phyloP scores from a whole-genome alignment of 2,797 vertebrate species.

The Danio kyathit region DNA sequence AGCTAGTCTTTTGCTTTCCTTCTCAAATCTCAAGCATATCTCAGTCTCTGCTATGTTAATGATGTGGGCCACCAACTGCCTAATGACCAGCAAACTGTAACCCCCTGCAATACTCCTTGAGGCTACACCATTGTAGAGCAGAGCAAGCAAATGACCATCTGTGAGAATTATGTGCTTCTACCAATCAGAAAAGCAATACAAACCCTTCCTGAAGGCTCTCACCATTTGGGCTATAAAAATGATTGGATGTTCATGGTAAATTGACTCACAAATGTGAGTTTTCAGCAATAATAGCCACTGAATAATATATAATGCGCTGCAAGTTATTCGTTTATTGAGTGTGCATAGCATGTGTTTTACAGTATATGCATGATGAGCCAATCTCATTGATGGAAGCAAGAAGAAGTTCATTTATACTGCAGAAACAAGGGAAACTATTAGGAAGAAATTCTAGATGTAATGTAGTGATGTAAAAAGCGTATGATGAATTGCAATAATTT shows the following conservation, averaged over 20 bases:
- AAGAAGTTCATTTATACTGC: not conserved
- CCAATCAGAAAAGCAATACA: conserved; percentile 1
- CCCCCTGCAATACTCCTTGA: not conserved
- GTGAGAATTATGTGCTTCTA: not conserved
- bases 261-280: conserved; percentile 11
- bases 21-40: not conserved
- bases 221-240: conserved; percentile 14
- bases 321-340: not conserved
- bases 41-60: not conserved
- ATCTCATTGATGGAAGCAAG: not conserved
- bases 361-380: not conserved
- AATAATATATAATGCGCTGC: conserved; percentile 1
- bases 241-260: conserved; percentile 13
- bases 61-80: not conserved
- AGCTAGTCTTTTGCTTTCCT: not conserved
- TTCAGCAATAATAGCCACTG: conserved; percentile 2
- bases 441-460: conserved; percentile 9
- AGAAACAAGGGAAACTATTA: not conserved
- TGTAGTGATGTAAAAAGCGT: conserved; percentile 9
- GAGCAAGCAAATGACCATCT: not conserved
- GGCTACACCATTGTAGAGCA: not conserved
- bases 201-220: not conserved
- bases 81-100: conserved; percentile 11
- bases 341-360: not conserved
- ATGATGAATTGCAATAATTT: conserved; percentile 35